These are phyloP conservation scores for Willowsia nigromaculata DNA, from an alignment of 2,888 invertebrate species.

Conservation along the genomic window DNA sequence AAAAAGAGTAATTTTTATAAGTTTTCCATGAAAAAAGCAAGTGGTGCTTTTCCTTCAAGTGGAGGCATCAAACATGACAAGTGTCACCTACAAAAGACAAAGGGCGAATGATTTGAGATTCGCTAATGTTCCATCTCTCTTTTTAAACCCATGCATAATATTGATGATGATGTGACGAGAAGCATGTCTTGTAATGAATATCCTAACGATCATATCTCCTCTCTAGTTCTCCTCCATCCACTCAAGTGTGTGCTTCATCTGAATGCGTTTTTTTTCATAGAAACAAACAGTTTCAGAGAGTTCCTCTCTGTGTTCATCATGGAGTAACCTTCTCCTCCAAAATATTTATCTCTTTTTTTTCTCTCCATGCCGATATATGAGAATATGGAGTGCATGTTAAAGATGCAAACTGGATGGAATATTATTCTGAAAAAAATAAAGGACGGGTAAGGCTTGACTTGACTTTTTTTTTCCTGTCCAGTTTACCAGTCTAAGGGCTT, in stretches of 20 bases:
- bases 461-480: no score
- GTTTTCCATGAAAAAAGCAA: slow-evolving; percentile 43
- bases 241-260: slow-evolving; percentile 62
- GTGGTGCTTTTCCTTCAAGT: no score
- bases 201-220: slow-evolving; percentile 17
- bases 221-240: slow-evolving; percentile 12
- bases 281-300: slow-evolving; percentile 46
- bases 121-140: slow-evolving; percentile 47
- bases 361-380: neutral
- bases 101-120: slow-evolving; percentile 51
- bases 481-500: slow-evolving; percentile 75
- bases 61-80: slow-evolving; percentile 44
- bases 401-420: neutral
- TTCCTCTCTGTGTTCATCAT: neutral
- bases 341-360: neutral
- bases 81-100: slow-evolving; percentile 57
- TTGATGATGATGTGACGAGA: neutral
- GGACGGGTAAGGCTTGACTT: slow-evolving; percentile 43
- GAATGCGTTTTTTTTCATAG: slow-evolving; percentile 51
- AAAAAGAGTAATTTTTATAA: slow-evolving; percentile 15
- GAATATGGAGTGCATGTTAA: neutral
- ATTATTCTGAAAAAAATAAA: neutral
- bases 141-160: slow-evolving; percentile 2
- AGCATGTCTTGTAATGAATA: slow-evolving; percentile 45
- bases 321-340: slow-evolving; percentile 15